A percentile compares a stretch with the other conserved stretches of the same genome.
Evolutionary conservation across 2,888 invertebrate species (phyloP).

Genomic region (Drosophila phalerata): DNA sequence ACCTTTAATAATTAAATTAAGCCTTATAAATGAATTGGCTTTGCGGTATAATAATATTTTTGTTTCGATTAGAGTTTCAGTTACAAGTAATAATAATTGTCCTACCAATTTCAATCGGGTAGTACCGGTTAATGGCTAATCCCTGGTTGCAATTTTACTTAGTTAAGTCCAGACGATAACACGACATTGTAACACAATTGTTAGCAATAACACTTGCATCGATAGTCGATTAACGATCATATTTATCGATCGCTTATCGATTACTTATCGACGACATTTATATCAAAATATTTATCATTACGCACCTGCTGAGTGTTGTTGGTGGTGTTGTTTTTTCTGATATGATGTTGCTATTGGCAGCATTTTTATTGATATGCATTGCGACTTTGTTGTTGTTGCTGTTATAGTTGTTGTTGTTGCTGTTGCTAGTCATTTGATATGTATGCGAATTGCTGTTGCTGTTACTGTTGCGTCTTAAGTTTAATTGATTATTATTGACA

Average conservation of each 20-base stretch:
- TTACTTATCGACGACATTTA: not conserved
- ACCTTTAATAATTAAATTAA: no score
- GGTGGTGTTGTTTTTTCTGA: conserved; percentile 42
- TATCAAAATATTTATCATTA: not conserved
- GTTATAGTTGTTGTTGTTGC: conserved; percentile 39
- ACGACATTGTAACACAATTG: not conserved
- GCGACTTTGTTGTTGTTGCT: conserved; percentile 39
- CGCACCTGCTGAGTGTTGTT: conserved; percentile 27
- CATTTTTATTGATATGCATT: conserved; percentile 63
- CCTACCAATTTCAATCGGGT: no score
- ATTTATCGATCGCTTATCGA: not conserved
- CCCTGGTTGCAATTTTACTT: no score
- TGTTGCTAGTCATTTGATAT: conserved; percentile 42
- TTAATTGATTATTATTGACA: conserved; percentile 85
- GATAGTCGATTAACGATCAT: not conserved
- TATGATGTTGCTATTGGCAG: conserved; percentile 53
- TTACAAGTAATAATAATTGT: no score
- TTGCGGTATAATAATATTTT: no score
- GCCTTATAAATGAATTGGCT: no score
- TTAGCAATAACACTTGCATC: not conserved
- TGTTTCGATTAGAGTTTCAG: no score
- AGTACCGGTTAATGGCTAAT: no score
- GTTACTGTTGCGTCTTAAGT: conserved; percentile 80
- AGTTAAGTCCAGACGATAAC: not conserved
- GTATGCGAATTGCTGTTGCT: conserved; percentile 32